These are phyloP conservation scores for Acanthochromis polyacanthus DNA, from an alignment of 2,113 vertebrate genomes.

Conservation along the genomic window DNA sequence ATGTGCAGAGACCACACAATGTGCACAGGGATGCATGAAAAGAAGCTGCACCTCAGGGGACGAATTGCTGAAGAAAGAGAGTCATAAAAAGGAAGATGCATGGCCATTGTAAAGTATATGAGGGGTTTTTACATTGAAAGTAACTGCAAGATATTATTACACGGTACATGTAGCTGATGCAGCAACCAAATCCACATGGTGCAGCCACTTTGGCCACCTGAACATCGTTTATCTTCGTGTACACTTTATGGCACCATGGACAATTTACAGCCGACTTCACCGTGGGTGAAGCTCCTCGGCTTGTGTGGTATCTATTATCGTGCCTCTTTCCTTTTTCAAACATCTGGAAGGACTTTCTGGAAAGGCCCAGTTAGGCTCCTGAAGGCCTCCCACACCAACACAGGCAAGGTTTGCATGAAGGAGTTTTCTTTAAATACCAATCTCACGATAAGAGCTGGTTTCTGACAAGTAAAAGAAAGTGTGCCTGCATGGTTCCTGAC, in stretches of 20 bases:
- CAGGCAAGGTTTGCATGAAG: constrained; percentile 32
- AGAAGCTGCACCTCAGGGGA: constrained; percentile 43
- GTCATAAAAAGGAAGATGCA: constrained; percentile 64
- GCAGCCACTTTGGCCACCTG: constrained; percentile 29
- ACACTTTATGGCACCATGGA: constrained; percentile 17
- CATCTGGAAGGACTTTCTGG: constrained; percentile 43
- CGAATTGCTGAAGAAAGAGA: constrained; percentile 44
- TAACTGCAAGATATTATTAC: constrained; percentile 45
- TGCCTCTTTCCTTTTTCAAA: constrained; percentile 30
- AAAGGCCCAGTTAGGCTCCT: constrained; percentile 11
- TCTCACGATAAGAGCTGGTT: constrained; percentile 22
- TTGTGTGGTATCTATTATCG: constrained; percentile 19
- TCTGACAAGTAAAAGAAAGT: constrained; percentile 49
- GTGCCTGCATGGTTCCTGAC: constrained; percentile 39
- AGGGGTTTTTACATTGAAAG: constrained; percentile 46
- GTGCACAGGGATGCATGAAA: constrained; percentile 38
- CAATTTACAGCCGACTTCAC: constrained; percentile 21
- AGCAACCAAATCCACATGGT: constrained; percentile 44
- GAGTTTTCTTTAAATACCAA: constrained; percentile 52
- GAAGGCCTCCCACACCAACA: constrained; percentile 31
- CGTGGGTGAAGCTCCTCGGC: constrained; percentile 12
- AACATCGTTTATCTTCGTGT: constrained; percentile 34
- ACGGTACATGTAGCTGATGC: constrained; percentile 28
- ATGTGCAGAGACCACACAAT: constrained; percentile 32
- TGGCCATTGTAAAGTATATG: constrained; percentile 36